Conservation (phyloP, 1,140 invertebrate genomes). For the Archivesica marissinica region DNA sequence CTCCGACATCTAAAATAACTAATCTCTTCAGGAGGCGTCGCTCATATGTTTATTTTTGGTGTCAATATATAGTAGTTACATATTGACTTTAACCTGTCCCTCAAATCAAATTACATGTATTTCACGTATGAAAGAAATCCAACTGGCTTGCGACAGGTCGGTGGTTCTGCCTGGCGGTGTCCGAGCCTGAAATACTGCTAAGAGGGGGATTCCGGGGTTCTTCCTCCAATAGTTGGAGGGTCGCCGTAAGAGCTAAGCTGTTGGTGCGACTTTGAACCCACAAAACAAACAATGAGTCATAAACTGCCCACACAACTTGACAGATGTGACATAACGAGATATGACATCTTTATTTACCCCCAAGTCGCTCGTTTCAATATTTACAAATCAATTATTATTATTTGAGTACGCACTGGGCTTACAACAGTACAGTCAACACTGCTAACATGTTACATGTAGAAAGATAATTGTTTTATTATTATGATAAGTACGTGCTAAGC, state of each 20-base stretch:
- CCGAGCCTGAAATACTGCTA: not conserved
- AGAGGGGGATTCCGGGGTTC: not conserved
- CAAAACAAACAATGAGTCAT: not conserved
- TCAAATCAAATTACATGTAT: too few relatives aligned
- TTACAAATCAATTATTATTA: constrained; percentile 21
- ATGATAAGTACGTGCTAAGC: too few relatives aligned
- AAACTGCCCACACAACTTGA: not conserved
- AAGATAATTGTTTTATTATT: too few relatives aligned
- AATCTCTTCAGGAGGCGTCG: too few relatives aligned
- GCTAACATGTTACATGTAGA: too few relatives aligned
- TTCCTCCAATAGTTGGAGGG: not conserved
- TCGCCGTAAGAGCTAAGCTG: not conserved
- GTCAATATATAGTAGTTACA: too few relatives aligned
- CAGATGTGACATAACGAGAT: not conserved
- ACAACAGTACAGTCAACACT: not conserved
- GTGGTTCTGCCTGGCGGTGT: not conserved
- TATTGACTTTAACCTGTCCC: too few relatives aligned
- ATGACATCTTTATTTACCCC: constrained; percentile 13
- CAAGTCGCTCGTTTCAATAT: not conserved
- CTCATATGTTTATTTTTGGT: too few relatives aligned
- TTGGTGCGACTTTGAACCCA: not conserved
- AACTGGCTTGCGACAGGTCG: too few relatives aligned
- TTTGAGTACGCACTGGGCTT: not conserved
- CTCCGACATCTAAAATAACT: too few relatives aligned
- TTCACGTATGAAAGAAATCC: too few relatives aligned